Conservation (phyloP, 2,888 invertebrate genomes). For the Helleia helle region DNA sequence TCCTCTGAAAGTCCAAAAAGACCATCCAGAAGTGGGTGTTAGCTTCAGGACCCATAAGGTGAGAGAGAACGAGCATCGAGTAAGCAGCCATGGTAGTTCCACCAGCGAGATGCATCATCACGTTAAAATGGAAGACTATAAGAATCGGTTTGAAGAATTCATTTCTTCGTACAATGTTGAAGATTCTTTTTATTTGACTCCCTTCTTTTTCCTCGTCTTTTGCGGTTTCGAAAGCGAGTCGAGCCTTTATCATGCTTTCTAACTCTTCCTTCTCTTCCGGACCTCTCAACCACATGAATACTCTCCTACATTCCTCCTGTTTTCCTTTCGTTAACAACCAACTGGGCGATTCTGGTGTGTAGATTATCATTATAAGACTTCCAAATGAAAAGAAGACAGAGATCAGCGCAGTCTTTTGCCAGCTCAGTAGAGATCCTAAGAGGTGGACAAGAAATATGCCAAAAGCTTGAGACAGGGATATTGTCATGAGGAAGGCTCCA, state of each 20-base stretch:
- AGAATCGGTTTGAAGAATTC: slow-evolving; percentile 73
- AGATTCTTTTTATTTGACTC: slow-evolving; percentile 14
- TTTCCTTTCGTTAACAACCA: slow-evolving; percentile 75
- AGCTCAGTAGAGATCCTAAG: slow-evolving; percentile 72
- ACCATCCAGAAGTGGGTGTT: slow-evolving; percentile 78
- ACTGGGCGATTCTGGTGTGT: slow-evolving; percentile 75
- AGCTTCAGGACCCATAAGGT: slow-evolving; percentile 69
- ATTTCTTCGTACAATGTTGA: slow-evolving; percentile 36
- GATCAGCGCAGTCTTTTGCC: slow-evolving; percentile 69
- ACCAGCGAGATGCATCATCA: slow-evolving; percentile 77
- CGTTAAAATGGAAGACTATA: slow-evolving; percentile 74
- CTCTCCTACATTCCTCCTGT: slow-evolving; percentile 63
- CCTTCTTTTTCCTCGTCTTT: slow-evolving; percentile 23
- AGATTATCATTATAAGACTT: slow-evolving; percentile 49
- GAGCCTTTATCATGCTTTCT: slow-evolving; percentile 41
- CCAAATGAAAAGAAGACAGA: slow-evolving; percentile 52
- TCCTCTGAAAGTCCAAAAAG: slow-evolving; percentile 74
- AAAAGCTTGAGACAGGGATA: slow-evolving; percentile 71
- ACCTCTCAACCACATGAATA: slow-evolving; percentile 74
- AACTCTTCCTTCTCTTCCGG: slow-evolving; percentile 50
- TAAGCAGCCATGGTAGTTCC: slow-evolving; percentile 79
- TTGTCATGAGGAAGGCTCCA: slow-evolving; percentile 73
- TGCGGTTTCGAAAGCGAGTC: slow-evolving; percentile 27
- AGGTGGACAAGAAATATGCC: slow-evolving; percentile 76
- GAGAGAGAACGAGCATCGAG: slow-evolving; percentile 73